Percentiles rank a stretch among this genome's conserved stretches.
Evolutionary conservation across 37 sponge, comb jelly and placozoan genomes (phyloP).

Genomic region (Cliona cf. orientalis): DNA sequence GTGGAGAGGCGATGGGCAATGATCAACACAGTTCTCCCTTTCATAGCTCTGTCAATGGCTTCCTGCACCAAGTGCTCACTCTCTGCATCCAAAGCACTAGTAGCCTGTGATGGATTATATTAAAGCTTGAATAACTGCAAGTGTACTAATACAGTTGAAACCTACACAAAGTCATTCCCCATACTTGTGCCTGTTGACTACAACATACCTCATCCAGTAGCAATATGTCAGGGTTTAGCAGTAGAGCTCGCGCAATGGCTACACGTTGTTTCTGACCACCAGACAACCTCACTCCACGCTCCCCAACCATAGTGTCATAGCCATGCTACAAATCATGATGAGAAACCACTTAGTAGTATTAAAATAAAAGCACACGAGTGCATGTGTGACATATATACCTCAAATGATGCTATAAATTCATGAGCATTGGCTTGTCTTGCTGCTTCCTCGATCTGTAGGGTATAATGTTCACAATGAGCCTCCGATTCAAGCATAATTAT

Average conservation of each 20-base stretch:
- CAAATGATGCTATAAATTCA: slow-evolving; percentile 84
- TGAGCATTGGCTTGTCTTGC: slow-evolving; percentile 88
- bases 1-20: slow-evolving; percentile 91
- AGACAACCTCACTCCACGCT: slow-evolving; percentile 84
- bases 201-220: slow-evolving; percentile 79
- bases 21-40: slow-evolving; percentile 84
- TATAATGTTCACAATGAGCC: background rate
- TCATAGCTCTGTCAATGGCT: slow-evolving; percentile 90
- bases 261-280: slow-evolving; percentile 91
- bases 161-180: background rate
- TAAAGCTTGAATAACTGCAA: background rate
- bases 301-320: slow-evolving; percentile 85
- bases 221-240: slow-evolving; percentile 76
- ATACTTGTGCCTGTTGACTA: background rate
- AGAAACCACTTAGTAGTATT: too few species aligned
- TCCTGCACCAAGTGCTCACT: slow-evolving; percentile 92
- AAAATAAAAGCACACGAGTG: too few species aligned
- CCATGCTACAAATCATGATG: slow-evolving; percentile 46
- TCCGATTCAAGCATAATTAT: too few species aligned
- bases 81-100: slow-evolving; percentile 94
- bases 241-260: slow-evolving; percentile 83
- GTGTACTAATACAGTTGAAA: background rate
- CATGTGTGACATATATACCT: slow-evolving; percentile 46
- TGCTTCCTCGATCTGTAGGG: slow-evolving; percentile 70
- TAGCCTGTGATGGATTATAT: slow-evolving; percentile 62